Evolutionary conservation across 1,140 invertebrate species (phyloP).

Genomic region (Platorchestia sp.): DNA sequence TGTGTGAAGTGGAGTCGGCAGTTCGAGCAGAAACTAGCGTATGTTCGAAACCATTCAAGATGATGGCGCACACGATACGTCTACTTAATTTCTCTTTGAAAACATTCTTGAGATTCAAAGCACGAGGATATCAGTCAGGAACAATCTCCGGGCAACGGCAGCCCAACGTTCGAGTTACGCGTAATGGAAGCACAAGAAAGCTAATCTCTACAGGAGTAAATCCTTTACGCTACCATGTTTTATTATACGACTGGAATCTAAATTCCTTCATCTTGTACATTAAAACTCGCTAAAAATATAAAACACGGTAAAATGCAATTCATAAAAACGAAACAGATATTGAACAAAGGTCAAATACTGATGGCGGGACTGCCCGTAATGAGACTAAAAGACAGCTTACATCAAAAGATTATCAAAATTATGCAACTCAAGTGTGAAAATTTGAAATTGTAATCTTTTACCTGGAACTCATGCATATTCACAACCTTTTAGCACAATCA

Average conservation of each 20-base stretch:
- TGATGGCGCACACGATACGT: not conserved
- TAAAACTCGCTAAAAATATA: not conserved
- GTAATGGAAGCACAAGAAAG: constrained; percentile 30
- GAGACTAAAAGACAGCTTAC: not conserved
- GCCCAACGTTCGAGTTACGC: not conserved
- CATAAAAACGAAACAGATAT: not conserved
- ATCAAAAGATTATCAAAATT: not conserved
- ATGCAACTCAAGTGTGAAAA: not conserved
- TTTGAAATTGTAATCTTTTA: not conserved
- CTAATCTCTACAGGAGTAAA: constrained; percentile 21
- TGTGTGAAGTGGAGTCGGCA: not conserved
- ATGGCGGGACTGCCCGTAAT: not conserved
- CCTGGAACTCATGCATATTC: not conserved
- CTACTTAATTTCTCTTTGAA: not conserved
- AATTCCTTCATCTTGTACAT: not conserved
- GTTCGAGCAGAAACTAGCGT: not conserved
- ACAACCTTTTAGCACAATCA: not conserved
- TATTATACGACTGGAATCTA: constrained; percentile 1
- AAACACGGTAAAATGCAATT: not conserved
- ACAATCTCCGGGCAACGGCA: not conserved
- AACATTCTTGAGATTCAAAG: not conserved
- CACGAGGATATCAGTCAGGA: not conserved
- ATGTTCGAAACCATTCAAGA: not conserved
- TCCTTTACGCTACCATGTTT: not conserved
- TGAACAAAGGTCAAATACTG: not conserved